These are phyloP conservation scores for Myrmecobius fasciatus DNA, from an alignment of 2,113 vertebrate genomes.

Conservation along the genomic window DNA sequence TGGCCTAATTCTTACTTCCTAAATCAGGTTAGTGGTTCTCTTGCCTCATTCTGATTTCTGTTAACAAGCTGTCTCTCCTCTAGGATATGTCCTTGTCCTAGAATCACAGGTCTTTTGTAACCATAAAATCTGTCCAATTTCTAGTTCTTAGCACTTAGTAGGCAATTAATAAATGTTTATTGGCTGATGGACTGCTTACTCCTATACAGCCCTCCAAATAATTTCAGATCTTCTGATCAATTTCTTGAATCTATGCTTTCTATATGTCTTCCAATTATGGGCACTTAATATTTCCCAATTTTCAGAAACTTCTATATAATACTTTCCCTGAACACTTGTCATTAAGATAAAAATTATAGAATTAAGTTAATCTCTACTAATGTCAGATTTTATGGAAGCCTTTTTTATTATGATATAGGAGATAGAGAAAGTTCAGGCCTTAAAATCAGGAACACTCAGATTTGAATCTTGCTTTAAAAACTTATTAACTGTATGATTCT, in stretches of 20 bases:
- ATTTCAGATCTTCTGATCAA: neutral
- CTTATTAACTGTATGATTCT: neutral
- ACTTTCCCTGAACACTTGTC: neutral
- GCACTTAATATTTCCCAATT: neutral
- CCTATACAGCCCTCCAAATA: neutral
- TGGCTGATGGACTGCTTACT: neutral
- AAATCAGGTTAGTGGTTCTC: neutral
- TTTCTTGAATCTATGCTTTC: neutral
- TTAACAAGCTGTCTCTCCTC: neutral
- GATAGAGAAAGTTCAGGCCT: too few relatives aligned
- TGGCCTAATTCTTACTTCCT: neutral
- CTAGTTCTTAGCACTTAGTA: neutral
- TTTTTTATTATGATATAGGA: neutral
- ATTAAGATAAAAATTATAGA: neutral
- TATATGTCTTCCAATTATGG: neutral
- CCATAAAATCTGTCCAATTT: neutral
- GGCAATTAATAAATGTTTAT: neutral
- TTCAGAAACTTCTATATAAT: neutral
- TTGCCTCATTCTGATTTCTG: neutral
- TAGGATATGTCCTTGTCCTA: neutral
- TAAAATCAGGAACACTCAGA: neutral
- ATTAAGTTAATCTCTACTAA: neutral
- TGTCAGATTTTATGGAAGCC: neutral
- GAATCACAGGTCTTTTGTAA: neutral
- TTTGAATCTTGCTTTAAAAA: neutral